Evolutionary conservation across 2,797 vertebrate genomes (phyloP), one percentile per base, ranked within the genome.

Genomic region (Pyrocephalus nanus): DNA sequence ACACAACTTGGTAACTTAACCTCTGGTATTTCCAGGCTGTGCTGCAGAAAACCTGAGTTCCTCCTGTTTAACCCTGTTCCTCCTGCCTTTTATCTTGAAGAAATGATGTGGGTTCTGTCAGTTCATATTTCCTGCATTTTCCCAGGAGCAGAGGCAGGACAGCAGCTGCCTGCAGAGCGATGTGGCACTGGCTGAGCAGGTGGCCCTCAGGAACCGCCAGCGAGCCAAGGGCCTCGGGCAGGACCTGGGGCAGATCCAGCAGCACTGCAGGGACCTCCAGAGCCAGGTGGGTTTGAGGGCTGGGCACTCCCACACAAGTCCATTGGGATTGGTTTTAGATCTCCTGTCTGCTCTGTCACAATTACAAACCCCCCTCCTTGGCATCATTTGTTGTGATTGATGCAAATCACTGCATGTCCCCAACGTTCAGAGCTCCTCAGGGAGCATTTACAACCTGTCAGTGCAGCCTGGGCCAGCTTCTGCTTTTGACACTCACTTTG

Each of bases 71-170:
- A 22, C 9, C 38, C 71, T 62, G 57, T 13, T n/a, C 19, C 25
- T n/a, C 19, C 25, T 88, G 29, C 48, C 51, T 51, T 69, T 70
- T 43, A 34, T 53, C 57, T 65, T 50, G n/a, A 18, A 15, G 60
- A 32, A 15, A 6, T 25, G 14, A 2, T 5, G 9, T n/a, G 36
- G 30, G 4, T 15, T 58, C 38, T 50, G 23, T 40, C 1, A 12
- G 47, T 57, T 29, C 21, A 1, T 4, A 10, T 34, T 42, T 38
- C 40, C 85, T 93, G 76, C 27, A 2, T 83, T 85, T 61, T 53
- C 53, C 86, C 60, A 97, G 98, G 97, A 97, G 27, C 96, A 97
- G 64, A 96, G 86, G 64, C 92, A 96, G 25, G 97, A 97, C 42
- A 96, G 78, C 8, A 86, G 42, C 53, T 90, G 84, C 71, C 78